Evolutionary conservation across 2,888 invertebrate genomes (phyloP).

Genomic region (Trachelus stipa): DNA sequence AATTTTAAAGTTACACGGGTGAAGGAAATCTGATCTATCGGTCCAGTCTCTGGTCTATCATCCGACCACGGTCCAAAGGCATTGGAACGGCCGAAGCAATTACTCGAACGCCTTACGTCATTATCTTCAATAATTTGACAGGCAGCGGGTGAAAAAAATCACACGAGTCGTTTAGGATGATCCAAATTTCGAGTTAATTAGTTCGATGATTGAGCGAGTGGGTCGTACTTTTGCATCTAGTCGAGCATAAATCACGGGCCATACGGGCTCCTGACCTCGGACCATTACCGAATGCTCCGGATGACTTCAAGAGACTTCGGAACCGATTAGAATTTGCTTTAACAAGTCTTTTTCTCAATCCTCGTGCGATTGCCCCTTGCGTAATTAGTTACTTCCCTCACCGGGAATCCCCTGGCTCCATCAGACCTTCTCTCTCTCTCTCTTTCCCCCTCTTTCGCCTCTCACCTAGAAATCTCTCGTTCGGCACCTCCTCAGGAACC

Average conservation of each 20-base stretch:
- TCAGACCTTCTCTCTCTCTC: neutral
- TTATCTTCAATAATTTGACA: constrained; percentile 7
- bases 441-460: too few species aligned
- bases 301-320: constrained; percentile 35
- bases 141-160: constrained; percentile 5
- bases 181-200: constrained; percentile 34
- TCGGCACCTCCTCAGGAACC: neutral
- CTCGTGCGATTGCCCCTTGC: neutral
- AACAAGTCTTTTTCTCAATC: constrained; percentile 23
- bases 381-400: neutral
- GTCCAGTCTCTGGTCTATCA: too few species aligned
- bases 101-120: constrained; percentile 1
- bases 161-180: neutral
- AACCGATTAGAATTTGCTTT: constrained; percentile 30
- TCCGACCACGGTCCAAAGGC: neutral
- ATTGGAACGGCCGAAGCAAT: neutral
- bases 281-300: constrained; percentile 32
- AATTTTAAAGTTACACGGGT: neutral
- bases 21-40: neutral
- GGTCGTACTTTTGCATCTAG: constrained; percentile 11
- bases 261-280: constrained; percentile 23
- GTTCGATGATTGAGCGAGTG: constrained; percentile 29
- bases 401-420: neutral
- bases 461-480: neutral
- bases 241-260: constrained; percentile 30